A percentile compares a stretch with the other conserved stretches of the same genome.
Evolutionary conservation across 2,113 vertebrate species (phyloP).

Genomic region (Rynchops niger): DNA sequence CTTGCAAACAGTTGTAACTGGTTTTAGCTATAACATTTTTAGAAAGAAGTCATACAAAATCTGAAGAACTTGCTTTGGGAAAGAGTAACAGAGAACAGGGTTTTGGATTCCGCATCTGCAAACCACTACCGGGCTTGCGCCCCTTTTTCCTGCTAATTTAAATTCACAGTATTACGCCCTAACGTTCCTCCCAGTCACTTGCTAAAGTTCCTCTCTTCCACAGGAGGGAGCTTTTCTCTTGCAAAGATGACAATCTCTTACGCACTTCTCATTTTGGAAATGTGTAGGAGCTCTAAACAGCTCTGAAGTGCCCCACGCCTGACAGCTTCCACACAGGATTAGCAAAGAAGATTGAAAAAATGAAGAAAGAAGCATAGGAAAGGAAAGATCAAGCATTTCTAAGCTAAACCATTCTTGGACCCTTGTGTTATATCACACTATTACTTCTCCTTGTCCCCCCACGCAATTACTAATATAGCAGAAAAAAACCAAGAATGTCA

Average conservation of each 20-base stretch:
- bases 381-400: neutral
- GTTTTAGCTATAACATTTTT: neutral
- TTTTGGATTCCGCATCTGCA: neutral
- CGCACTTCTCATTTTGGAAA: constrained; percentile 2
- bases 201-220: constrained; percentile 19
- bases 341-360: neutral
- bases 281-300: neutral
- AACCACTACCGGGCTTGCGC: neutral
- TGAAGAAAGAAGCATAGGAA: neutral
- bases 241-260: neutral
- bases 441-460: neutral
- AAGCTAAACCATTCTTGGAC: neutral
- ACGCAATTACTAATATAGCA: neutral
- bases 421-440: neutral
- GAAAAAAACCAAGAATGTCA: neutral
- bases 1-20: neutral
- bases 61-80: neutral
- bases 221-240: constrained; percentile 44
- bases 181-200: neutral
- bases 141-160: neutral
- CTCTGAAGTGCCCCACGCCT: neutral
- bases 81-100: neutral
- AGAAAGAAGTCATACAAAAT: neutral
- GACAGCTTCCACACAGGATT: neutral
- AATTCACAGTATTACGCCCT: neutral